Base-by-base conservation (phyloP, 2,113 vertebrate genomes). In the Chionodraco myersi region DNA sequence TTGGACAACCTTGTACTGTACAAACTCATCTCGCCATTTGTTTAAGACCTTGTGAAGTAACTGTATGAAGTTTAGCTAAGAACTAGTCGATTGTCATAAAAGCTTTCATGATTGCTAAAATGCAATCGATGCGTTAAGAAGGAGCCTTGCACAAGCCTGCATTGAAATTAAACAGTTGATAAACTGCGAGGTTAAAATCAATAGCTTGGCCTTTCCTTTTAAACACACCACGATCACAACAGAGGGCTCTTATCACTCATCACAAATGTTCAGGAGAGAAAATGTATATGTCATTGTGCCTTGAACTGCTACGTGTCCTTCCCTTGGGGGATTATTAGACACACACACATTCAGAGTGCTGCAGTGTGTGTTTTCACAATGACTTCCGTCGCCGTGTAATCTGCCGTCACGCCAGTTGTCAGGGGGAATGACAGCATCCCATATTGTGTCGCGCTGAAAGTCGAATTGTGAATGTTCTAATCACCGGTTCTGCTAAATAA, bases 161-260 rank as follows among this genome's bases (percentile, higher is more conserved):
- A 26, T 75, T 86, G 84, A 86, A 88, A 90, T 92, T 86, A 91
- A 92, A 89, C 82, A 64, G 80, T 74, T 83, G 77, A 86, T 87
- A 79, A 89, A 90, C 72, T 75, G 60, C 72, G 63, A 72, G 60
- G 63, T 64, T 80, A 23, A 66, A 83, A 89, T 91, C 87, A 81
- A 91, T 90, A 77, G 5, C 13, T 16, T 60, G 51, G 73, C 68
- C 74, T 75, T 77, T 77, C 16, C 13, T 72, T 41, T 72, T 71
- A 54, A 65, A 78, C 63, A 62, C 65, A 60, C 12, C 57, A 23
- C 75, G 70, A 53, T 79, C 65, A 72, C 10, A 62, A 56, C 49
- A 21, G n/a, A 21, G 11, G 11, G 9, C 2, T 76, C 21, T 72
- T 15, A 81, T 66, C 52, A 15, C 52, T 52, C 26, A 34, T 52